Evolutionary conservation across 2,113 vertebrate genomes (phyloP).

Genomic region (Sander vitreus): DNA sequence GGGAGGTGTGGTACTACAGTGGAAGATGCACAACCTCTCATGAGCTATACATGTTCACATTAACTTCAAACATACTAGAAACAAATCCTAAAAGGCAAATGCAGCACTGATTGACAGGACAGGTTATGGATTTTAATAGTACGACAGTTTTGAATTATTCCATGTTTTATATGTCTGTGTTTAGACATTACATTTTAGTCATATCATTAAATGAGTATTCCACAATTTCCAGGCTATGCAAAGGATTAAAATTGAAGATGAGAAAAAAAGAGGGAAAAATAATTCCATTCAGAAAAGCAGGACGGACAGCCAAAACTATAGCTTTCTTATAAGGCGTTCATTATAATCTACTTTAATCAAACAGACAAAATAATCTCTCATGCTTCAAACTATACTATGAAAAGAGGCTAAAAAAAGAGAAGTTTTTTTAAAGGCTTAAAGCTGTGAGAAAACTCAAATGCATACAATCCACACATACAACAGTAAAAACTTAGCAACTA

Average conservation of each 20-base stretch:
- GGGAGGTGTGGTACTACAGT: slow-evolving; percentile 46
- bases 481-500: not conserved
- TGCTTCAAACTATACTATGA: not conserved
- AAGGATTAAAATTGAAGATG: not conserved
- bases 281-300: not conserved
- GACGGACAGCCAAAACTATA: not conserved
- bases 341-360: not conserved
- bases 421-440: not conserved
- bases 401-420: too few relatives aligned
- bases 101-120: not conserved
- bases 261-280: not conserved
- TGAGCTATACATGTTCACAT: slow-evolving; percentile 6
- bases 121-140: not conserved
- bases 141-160: not conserved
- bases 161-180: not conserved
- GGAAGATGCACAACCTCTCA: slow-evolving; percentile 32
- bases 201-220: not conserved
- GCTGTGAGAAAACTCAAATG: not conserved
- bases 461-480: not conserved
- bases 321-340: not conserved
- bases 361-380: slow-evolving; percentile 6
- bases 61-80: slow-evolving; percentile 17
- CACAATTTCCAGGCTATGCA: not conserved
- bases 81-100: not conserved
- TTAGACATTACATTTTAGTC: not conserved